phyloP scores from a whole-genome alignment of 2,888 invertebrate genomes.

The Oegoconia quadripuncta region DNA sequence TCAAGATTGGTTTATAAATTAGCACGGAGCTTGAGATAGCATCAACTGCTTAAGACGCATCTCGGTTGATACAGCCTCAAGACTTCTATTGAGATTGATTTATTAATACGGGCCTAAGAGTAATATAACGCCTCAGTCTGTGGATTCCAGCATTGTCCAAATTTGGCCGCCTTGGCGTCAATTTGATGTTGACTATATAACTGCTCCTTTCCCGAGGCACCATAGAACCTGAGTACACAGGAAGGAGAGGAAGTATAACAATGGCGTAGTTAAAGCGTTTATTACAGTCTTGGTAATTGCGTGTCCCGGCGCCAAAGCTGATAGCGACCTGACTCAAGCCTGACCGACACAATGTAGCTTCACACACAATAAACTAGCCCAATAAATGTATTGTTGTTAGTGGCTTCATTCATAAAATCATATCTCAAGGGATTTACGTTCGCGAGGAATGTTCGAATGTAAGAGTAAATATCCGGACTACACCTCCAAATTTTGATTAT shows the following conservation, averaged over 20 bases:
- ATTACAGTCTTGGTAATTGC: conserved; percentile 1
- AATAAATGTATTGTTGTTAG: conserved; percentile 44
- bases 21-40: no score
- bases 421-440: conserved; percentile 27
- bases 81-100: no score
- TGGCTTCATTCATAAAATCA: conserved; percentile 41
- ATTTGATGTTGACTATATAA: no score
- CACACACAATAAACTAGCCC: conserved; percentile 47
- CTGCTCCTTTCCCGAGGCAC: no score
- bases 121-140: no score
- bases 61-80: no score
- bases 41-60: no score
- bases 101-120: no score
- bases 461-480: conserved; percentile 40
- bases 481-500: background rate
- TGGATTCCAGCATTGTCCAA: no score
- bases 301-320: background rate
- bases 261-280: conserved; percentile 8
- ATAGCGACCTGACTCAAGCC: background rate
- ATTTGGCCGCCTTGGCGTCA: no score
- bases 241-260: conserved; percentile 17
- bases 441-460: conserved; percentile 32
- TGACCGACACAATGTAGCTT: conserved; percentile 24
- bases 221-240: no score
- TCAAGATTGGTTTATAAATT: no score